phyloP scores from a whole-genome alignment of 2,888 invertebrate genomes.

The Xestia ashworthii region DNA sequence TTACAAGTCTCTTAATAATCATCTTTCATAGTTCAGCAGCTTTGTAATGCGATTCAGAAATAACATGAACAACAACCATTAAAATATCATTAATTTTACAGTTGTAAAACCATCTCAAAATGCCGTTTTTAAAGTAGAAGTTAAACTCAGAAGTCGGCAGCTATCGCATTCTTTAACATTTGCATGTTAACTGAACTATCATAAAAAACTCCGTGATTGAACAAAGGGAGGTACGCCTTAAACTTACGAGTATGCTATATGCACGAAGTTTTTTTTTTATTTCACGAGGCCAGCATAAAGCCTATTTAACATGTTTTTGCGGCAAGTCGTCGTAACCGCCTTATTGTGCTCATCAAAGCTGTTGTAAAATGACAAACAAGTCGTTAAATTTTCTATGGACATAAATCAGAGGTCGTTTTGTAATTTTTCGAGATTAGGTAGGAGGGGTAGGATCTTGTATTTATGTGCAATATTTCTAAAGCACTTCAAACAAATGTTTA shows the following conservation, averaged over 20 bases:
- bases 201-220: slow-evolving; percentile 63
- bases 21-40: neutral
- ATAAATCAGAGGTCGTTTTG: slow-evolving; percentile 76
- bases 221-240: slow-evolving; percentile 52
- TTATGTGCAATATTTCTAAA: slow-evolving; percentile 61
- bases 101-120: slow-evolving; percentile 9
- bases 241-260: slow-evolving; percentile 57
- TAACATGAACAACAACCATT: slow-evolving; percentile 8
- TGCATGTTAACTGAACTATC: slow-evolving; percentile 59
- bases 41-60: neutral
- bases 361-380: slow-evolving; percentile 78
- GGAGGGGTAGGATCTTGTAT: slow-evolving; percentile 57
- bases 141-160: slow-evolving; percentile 34
- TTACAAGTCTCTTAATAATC: neutral
- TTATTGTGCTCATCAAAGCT: slow-evolving; percentile 78
- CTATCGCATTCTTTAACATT: slow-evolving; percentile 54
- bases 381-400: slow-evolving; percentile 78
- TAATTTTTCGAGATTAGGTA: slow-evolving; percentile 66
- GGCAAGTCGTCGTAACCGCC: slow-evolving; percentile 71
- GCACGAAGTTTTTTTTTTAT: slow-evolving; percentile 65
- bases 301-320: slow-evolving; percentile 79
- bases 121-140: slow-evolving; percentile 5
- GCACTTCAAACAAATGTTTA: slow-evolving; percentile 55
- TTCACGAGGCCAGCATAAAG: slow-evolving; percentile 70
- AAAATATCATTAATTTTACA: neutral